Percentiles rank a stretch among this genome's conserved stretches.
Evolutionary conservation across 2,113 vertebrate species (phyloP).

Genomic region (Daphoenositta chrysoptera): DNA sequence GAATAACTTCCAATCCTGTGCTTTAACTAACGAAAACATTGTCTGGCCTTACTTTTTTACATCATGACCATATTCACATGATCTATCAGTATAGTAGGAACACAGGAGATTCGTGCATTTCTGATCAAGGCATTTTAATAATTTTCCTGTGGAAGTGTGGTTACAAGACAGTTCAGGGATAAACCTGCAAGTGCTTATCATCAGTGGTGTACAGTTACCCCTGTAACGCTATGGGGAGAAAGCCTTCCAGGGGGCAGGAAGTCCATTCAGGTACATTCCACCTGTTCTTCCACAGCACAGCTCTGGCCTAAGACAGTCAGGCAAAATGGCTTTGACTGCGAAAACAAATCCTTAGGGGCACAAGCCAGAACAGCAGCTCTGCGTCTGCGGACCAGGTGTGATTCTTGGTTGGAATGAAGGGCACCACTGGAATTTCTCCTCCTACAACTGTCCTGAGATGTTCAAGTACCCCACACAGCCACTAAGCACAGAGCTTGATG

Average conservation of each 20-base stretch:
- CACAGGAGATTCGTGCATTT: rapidly evolving
- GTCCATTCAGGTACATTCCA: neutral
- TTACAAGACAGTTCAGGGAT: neutral
- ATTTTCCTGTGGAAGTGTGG: neutral
- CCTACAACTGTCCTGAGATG: neutral
- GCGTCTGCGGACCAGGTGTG: rapidly evolving
- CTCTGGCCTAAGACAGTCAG: neutral
- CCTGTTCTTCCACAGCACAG: neutral
- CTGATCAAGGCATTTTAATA: neutral
- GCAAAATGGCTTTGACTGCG: neutral
- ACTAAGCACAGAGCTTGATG: neutral
- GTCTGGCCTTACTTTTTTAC: neutral
- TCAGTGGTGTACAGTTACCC: neutral
- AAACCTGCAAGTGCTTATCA: neutral
- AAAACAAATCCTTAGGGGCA: neutral
- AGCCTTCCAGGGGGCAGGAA: neutral
- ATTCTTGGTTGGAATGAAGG: neutral
- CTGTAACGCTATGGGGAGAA: neutral
- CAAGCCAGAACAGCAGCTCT: neutral
- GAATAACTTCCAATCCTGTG: neutral
- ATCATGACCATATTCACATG: neutral
- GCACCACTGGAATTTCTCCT: neutral
- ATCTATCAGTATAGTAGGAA: neutral
- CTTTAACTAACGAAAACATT: neutral
- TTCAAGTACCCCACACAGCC: neutral